Base-by-base conservation (phyloP, 2,113 vertebrate species). In the Anguilla japonica region DNA sequence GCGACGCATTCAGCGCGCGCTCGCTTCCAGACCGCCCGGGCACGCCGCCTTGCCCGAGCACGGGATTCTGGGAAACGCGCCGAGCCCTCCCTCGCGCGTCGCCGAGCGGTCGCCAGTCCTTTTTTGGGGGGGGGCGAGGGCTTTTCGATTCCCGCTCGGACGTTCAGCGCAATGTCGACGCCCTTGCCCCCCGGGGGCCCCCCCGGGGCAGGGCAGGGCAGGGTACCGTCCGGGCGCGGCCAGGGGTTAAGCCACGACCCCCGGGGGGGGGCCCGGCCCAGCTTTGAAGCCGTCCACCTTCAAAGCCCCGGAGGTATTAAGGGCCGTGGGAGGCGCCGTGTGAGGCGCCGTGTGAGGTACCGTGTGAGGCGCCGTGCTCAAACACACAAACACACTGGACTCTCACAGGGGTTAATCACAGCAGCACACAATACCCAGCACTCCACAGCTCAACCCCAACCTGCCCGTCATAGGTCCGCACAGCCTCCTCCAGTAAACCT, bases 281-380 rank as follows among this genome's bases (percentile, higher is more conserved):
- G 81, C 81, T 82, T 82, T 82, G 81, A 82, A 82, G 81, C 43
- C n/a, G 81, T 43, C 60, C n/a, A 83, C 26, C 53, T 83, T 53
- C 50, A 53, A 53, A 53, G 50, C 50, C 60, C 29, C 53, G 16
- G 50, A n/a, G 46, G 82, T 39, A 56, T 83, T 83, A 83, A 34
- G 34, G 50, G 82, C 50, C 57, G 9, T 83, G 43, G 14, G 82
- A 83, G 50, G 82, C 34, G 34, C 34, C 34, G 34, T 34, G 34
- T 5, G 82, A 83, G 53, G 53, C 50, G 50, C 53, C 50, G 3
- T 34, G 26, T n/a, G n/a, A n/a, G n/a, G n/a, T n/a, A n/a, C 46
- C 60, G 11, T 83, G 46, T 5, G 82, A 83, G 53, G 53, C 50
- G 50, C 53, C 50, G 3, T 34, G 26, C 50, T 83, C 29, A 56